Percentiles rank a stretch among this genome's conserved stretches.
These are phyloP conservation scores for Ditylenchus dipsaci DNA, from an alignment of 1,140 invertebrate genomes.

Conservation along the genomic window DNA sequence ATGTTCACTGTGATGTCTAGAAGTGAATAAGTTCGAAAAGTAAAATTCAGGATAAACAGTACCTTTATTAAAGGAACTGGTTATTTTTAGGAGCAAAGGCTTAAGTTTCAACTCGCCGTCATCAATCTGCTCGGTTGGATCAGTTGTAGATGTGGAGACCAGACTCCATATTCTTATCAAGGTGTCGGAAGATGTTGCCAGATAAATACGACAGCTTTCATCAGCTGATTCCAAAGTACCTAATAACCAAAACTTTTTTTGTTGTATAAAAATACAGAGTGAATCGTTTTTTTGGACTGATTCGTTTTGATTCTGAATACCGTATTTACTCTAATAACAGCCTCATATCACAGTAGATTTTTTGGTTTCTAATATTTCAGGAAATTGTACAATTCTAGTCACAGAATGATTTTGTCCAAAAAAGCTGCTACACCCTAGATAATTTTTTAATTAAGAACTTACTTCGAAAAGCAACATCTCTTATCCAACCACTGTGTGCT, in stretches of 20 bases:
- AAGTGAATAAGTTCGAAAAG: too few species aligned
- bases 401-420: too few species aligned
- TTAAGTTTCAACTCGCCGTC: neutral
- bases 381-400: too few species aligned
- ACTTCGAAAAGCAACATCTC: constrained; percentile 1
- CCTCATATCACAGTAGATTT: too few species aligned
- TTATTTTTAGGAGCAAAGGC: neutral
- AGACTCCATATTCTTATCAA: constrained; percentile 1
- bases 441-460: neutral
- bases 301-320: too few species aligned
- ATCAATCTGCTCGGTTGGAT: neutral
- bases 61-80: neutral
- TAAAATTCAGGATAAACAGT: too few species aligned
- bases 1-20: neutral
- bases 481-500: constrained; percentile 3
- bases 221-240: neutral
- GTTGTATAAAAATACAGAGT: neutral
- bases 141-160: too few species aligned
- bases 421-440: too few species aligned
- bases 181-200: neutral
- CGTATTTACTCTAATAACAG: too few species aligned
- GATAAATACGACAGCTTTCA: neutral
- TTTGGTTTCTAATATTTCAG: too few species aligned
- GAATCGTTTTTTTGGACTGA: neutral
- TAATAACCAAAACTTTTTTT: neutral